These are phyloP conservation scores for Epinephelus moara DNA, from an alignment of 2,113 vertebrate genomes.

Conservation along the genomic window DNA sequence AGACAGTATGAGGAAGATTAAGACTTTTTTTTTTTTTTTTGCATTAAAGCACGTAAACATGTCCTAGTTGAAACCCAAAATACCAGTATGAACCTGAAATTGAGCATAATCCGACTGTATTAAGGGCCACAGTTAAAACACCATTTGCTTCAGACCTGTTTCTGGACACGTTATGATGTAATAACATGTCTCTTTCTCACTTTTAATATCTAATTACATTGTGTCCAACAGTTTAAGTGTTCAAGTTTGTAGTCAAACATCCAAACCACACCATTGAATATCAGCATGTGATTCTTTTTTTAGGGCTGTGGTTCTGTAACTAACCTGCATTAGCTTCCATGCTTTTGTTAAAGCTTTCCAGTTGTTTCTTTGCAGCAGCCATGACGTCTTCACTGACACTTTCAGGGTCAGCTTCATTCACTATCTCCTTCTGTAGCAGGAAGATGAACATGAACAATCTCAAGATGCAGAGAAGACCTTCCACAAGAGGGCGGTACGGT, in stretches of 20 bases:
- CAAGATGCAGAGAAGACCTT: not conserved
- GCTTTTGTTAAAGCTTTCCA: slow-evolving; percentile 85
- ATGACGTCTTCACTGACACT: slow-evolving; percentile 10
- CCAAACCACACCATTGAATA: not conserved
- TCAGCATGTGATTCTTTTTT: not conserved
- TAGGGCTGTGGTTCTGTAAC: not conserved
- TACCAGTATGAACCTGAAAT: no score
- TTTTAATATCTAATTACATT: not conserved
- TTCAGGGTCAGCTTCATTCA: slow-evolving; percentile 63
- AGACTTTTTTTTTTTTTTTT: no score
- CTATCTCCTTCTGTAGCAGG: slow-evolving; percentile 68
- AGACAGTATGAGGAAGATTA: no score
- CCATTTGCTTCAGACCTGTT: not conserved
- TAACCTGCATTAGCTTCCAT: slow-evolving; percentile 86
- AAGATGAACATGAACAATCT: not conserved
- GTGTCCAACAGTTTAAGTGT: not conserved
- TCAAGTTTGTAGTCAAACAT: not conserved
- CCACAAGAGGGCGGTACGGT: slow-evolving; percentile 39
- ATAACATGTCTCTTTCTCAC: not conserved
- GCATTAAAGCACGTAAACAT: no score
- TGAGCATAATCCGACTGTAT: no score
- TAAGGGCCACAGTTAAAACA: not conserved
- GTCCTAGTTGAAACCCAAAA: no score
- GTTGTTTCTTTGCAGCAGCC: slow-evolving; percentile 74
- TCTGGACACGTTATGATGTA: not conserved